Evolutionary conservation across 2,797 vertebrate genomes (phyloP).

Genomic region (Melanotaenia parkinsoni): DNA sequence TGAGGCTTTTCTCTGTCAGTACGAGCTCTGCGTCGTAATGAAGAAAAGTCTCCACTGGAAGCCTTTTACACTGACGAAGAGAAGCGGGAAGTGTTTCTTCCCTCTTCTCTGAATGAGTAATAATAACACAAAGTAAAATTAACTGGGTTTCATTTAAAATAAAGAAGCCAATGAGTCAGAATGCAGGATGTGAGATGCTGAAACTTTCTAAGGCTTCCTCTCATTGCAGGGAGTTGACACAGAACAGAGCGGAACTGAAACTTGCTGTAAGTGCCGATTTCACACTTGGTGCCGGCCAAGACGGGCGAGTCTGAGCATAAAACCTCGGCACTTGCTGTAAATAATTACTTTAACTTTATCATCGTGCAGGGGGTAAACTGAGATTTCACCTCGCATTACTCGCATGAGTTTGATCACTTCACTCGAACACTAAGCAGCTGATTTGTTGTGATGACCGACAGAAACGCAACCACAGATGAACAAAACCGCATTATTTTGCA

Average conservation of each 20-base stretch:
- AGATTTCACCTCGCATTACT: conserved; percentile 36
- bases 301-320: conserved; percentile 32
- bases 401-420: conserved; percentile 34
- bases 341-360: conserved; percentile 44
- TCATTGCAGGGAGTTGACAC: conserved; percentile 19
- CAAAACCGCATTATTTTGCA: conserved; percentile 4
- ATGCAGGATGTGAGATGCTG: conserved; percentile 17
- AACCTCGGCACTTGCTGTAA: conserved; percentile 20
- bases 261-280: conserved; percentile 35
- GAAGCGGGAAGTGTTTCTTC: not conserved
- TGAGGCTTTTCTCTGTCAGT: not conserved
- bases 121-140: conserved; percentile 25
- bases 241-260: conserved; percentile 24
- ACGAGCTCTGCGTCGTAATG: not conserved
- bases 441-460: conserved; percentile 7
- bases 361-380: conserved; percentile 5
- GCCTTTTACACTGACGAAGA: not conserved
- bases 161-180: conserved; percentile 20
- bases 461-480: conserved; percentile 12
- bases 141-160: conserved; percentile 20
- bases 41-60: conserved; percentile 6
- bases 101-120: not conserved
- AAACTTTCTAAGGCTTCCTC: conserved; percentile 32
- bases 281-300: conserved; percentile 24
- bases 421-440: conserved; percentile 18